phyloP scores from a whole-genome alignment of 1,140 invertebrate species.

The Drosophila repletoides region DNA sequence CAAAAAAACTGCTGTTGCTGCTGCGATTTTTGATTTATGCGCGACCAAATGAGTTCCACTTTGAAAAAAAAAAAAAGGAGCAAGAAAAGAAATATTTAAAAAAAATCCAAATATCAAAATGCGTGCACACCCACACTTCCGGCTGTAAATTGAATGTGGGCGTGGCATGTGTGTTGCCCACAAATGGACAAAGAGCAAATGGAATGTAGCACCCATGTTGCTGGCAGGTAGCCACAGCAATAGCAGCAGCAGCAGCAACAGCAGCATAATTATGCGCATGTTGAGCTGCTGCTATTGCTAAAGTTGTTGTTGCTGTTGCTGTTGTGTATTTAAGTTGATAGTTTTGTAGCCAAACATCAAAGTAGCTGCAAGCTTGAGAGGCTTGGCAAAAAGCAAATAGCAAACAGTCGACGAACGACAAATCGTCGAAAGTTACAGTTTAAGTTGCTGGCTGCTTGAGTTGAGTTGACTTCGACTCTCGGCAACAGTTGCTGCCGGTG shows the following conservation, averaged over 20 bases:
- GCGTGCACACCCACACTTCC: conserved; percentile 74
- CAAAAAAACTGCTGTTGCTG: conserved; percentile 35
- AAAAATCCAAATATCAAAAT: conserved; percentile 57
- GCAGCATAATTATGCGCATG: conserved; percentile 67
- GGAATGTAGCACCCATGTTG: conserved; percentile 64
- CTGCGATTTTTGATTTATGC: conserved; percentile 78
- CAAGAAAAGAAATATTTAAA: conserved; percentile 6
- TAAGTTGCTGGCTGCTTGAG: conserved; percentile 58
- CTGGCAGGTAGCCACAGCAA: conserved; percentile 32
- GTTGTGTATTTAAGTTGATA: conserved; percentile 46
- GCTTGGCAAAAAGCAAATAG: conserved; percentile 23
- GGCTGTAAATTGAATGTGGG: conserved; percentile 78
- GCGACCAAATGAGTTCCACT: conserved; percentile 66
- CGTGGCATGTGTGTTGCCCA: conserved; percentile 40
- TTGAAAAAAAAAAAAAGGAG: conserved; percentile 27
- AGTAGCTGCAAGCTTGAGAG: conserved; percentile 28
- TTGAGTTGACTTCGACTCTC: conserved; percentile 1
- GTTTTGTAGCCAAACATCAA: conserved; percentile 69
- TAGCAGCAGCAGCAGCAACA: conserved; percentile 13
- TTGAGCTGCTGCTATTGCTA: conserved; percentile 36
- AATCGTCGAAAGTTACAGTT: conserved; percentile 80
- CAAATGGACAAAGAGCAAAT: conserved; percentile 38
- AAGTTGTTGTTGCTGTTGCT: conserved; percentile 30
- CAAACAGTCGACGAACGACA: conserved; percentile 58
- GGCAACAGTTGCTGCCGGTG: conserved; percentile 32